Evolutionary conservation across 2,797 vertebrate species (phyloP), one percentile per base, ranked within the genome.

Genomic region (Amazona ochrocephala): DNA sequence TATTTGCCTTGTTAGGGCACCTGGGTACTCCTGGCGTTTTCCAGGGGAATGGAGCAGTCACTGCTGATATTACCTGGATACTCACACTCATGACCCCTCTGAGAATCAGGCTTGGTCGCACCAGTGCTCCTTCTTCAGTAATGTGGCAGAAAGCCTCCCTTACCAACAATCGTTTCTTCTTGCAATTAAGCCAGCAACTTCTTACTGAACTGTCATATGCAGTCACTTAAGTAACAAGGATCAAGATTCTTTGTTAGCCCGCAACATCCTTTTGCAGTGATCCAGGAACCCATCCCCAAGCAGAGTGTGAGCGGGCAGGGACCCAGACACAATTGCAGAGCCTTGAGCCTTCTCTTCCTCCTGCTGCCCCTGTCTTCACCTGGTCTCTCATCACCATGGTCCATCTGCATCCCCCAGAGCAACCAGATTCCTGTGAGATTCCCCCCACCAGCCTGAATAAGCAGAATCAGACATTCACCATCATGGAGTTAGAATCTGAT

Each of bases 251-350:
- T 23, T 54, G n/a, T 78, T 27, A 48, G 76, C 54, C 24, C 1
- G 1, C 1, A 2, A 37, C 0, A 3, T 64, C 77, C 62, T 61
- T 71, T 73, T 2, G 1, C 71, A 54, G 48, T 37, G 60, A 61
- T 12, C 62, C 2, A 1, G 30, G 30, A 51, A 29, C 30, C 34
- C 17, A 9, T 45, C 15, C 61, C 30, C 21, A 32, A 8, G 53
- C 71, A 50, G n/a, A 7, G 39, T 32, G n/a, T 53, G 30, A 70
- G 22, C 1, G 0, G 62, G 41, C 37, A 41, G 21, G 19, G 29
- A 50, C 30, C 6, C 42, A 42, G 34, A n/a, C 1, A 6, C 0
- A 12, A 13, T 7, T 0, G 2, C 20, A 37, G 50, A 84, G 29
- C 65, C 50, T 73, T 34, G 7, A 54, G 41, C 21, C 37, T 79